Base-by-base conservation (phyloP, 1,140 invertebrate species). In the Brachionus angularis region DNA sequence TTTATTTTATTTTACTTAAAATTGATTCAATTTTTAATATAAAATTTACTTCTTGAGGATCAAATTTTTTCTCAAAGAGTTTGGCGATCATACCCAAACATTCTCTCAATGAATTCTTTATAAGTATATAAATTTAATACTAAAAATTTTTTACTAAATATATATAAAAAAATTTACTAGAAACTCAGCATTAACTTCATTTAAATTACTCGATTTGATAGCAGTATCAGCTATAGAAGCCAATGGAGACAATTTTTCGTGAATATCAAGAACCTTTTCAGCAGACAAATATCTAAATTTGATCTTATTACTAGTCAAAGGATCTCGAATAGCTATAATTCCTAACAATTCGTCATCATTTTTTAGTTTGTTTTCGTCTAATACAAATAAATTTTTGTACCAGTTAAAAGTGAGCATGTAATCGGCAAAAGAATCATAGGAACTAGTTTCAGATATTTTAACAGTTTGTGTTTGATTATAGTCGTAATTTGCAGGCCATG, bases 51-150 rank as follows among this genome's bases (percentile, higher is more conserved):
- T 42, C 10, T 16, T 16, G 39, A 42, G 10, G 39, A 42, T 46
- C 42, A 29, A 50, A 67, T 67, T 67, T 67, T 47, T 67, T 67
- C 1, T 36, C 53, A 39, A 58, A 58, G 16, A 58, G n/a, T 29
- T 47, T 1, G 29, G 42, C 39, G 10, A 67, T 47, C 14, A 21
- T 33, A 36, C 8, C 42, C n/a, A 47, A 33, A 12, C 42, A 50
- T 5, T 14, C 23, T 67, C 27, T 50, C 5, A 67, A 33, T 29
- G 47, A 33, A 31, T 18, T 46, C 42, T 50, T 16, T 47, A 23
- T 10, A 34, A 50, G 29, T 42, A 10, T 10, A 44, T 12, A 47
- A 31, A 47, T 47, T 62, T 42, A 62, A 16, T 29, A 1, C 3
- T 21, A 42, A 25, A 42, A 16, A 23, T 42, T 10, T 10, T 42